Base-by-base conservation (phyloP, 1,140 invertebrate genomes). In the Notospermus geniculatus region DNA sequence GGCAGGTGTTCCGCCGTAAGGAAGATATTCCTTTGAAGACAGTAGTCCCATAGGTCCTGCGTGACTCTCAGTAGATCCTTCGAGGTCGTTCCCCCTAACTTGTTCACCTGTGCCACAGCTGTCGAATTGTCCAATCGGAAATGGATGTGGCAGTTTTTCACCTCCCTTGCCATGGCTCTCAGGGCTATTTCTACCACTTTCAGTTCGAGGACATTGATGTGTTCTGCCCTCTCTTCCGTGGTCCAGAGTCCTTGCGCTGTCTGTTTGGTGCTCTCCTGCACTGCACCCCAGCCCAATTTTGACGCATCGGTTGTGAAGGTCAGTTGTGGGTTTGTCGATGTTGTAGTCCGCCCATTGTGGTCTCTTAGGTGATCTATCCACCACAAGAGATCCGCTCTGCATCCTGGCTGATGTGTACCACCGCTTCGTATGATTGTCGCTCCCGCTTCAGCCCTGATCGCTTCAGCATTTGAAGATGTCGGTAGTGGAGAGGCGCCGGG, bases 41-140 rank as follows among this genome's bases (percentile, higher is more conserved):
- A 71, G 56, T 59, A 62, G 2, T 32, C 7, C 64, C 64, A 70
- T 19, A 68, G 62, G 5, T 63, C 15, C n/a, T 61, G 57, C 25
- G 64, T 52, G 29, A 72, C 58, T 13, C 28, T 1, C 43, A 64
- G 61, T 17, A 63, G 53, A 1, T 45, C 22, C 30, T 17, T 15
- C 28, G 29, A 56, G 4, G 23, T 22, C 5, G 23, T 19, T 9
- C 36, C 54, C 17, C 39, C 54, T 15, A 27, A 25, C 7, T 57
- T 29, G 54, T 62, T 43, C 17, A 43, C 25, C 19, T 57, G n/a
- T 28, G 15, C 29, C 15, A 2, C 54, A 11, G 1, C 54, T 23
- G 1, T 39, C 15, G 7, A n/a, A 29, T 59, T 39, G 39, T 54
- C 58, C n/a, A 50, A 7, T n/a, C 46, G 4, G 46, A 50, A 50